phyloP scores from a whole-genome alignment of 1,140 invertebrate species.

The Triops cancriformis region DNA sequence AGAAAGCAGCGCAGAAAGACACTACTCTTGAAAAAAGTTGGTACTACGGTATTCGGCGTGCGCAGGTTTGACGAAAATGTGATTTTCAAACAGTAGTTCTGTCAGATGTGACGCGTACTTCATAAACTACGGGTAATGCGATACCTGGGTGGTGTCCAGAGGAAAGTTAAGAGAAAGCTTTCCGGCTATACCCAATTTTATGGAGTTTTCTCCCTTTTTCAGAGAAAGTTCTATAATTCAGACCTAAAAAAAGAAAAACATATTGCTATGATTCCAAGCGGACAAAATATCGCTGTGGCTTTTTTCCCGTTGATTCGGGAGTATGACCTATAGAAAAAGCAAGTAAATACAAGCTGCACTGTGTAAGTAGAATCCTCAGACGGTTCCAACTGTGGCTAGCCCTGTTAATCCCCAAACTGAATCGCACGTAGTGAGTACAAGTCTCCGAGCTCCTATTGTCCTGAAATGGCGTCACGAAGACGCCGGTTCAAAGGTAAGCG shows the following conservation, averaged over 20 bases:
- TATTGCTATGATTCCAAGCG: no score
- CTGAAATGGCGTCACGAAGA: background rate
- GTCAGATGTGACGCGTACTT: background rate
- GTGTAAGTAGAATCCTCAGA: background rate
- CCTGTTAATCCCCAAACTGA: no score
- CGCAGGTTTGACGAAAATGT: no score
- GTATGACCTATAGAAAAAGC: no score
- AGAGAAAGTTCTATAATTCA: background rate
- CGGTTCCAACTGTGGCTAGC: background rate
- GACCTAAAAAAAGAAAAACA: background rate
- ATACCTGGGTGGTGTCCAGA: background rate
- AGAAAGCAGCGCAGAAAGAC: no score
- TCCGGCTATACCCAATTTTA: background rate
- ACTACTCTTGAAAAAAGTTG: no score
- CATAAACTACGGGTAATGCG: background rate
- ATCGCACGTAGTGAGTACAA: no score
- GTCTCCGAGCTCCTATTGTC: no score
- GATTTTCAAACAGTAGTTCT: background rate
- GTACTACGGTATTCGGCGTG: no score
- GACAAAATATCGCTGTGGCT: no score
- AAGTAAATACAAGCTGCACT: background rate
- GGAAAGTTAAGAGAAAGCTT: background rate
- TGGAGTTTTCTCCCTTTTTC: background rate
- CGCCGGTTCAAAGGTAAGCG: background rate
- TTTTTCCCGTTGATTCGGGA: no score